A percentile compares a stretch with the other conserved stretches of the same genome.
phyloP scores from a whole-genome alignment of 2,797 vertebrate genomes.

The Sorex maritimensis region DNA sequence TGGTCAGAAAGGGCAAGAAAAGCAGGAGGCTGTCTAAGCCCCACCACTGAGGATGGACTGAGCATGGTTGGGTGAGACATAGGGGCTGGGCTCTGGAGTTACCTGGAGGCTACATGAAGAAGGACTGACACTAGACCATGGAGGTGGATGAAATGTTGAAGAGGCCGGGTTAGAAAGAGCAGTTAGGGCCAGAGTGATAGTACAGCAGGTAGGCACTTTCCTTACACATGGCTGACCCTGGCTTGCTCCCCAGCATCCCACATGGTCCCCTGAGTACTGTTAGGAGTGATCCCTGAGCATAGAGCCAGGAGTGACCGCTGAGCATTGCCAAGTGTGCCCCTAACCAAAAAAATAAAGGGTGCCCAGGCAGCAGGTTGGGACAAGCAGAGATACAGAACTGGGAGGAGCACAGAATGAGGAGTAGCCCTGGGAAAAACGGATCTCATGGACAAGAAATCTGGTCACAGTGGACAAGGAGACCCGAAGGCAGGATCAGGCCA shows the following conservation, averaged over 20 bases:
- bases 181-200: too few relatives aligned
- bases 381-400: neutral
- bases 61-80: too few relatives aligned
- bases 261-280: too few relatives aligned
- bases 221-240: too few relatives aligned
- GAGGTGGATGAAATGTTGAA: neutral
- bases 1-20: neutral
- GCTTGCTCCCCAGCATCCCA: too few relatives aligned
- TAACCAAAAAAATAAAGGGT: neutral
- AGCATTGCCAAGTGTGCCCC: too few relatives aligned
- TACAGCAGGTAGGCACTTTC: too few relatives aligned
- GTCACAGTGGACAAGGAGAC: neutral
- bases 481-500: neutral
- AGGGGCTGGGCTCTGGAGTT: neutral
- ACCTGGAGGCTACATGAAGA: neutral
- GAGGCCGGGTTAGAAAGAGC: neutral
- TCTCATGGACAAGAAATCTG: too few relatives aligned
- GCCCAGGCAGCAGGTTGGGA: neutral
- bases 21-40: neutral
- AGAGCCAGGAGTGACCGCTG: too few relatives aligned
- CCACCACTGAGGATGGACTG: too few relatives aligned
- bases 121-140: neutral
- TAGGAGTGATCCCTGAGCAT: too few relatives aligned
- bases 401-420: neutral
- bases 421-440: rapidly evolving